phyloP scores from a whole-genome alignment of 2,888 invertebrate genomes.

The Neoscelio sp. region DNA sequence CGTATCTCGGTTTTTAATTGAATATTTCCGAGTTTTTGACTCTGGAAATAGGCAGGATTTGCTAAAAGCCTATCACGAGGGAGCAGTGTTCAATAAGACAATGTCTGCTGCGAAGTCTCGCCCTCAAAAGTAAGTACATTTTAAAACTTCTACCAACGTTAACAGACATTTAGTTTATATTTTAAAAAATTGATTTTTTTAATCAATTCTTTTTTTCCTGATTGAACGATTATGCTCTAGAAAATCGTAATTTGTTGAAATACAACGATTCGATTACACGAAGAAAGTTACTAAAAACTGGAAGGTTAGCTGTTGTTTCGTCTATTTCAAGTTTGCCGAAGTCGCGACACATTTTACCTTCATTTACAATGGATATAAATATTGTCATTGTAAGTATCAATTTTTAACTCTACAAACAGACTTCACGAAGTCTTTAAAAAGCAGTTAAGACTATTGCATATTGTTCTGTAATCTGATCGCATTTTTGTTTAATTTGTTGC shows the following conservation, averaged over 20 bases:
- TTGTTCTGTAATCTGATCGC: too few species aligned
- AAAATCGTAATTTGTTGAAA: conserved; percentile 89
- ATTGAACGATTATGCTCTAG: conserved; percentile 85
- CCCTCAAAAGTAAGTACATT: conserved; percentile 72
- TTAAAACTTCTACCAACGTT: not conserved
- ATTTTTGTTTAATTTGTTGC: too few species aligned
- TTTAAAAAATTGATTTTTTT: too few species aligned
- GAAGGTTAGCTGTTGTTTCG: conserved; percentile 91
- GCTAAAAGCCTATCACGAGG: conserved; percentile 94
- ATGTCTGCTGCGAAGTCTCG: conserved; percentile 57
- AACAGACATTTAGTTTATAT: too few species aligned
- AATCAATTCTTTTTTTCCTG: conserved; percentile 79
- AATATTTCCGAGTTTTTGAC: conserved; percentile 90
- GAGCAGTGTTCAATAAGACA: conserved; percentile 89
- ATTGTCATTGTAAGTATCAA: conserved; percentile 86
- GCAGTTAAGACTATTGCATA: too few species aligned
- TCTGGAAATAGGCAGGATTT: conserved; percentile 86
- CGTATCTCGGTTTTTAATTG: conserved; percentile 92
- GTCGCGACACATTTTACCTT: conserved; percentile 93
- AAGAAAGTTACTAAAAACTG: conserved; percentile 88
- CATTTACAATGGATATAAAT: conserved; percentile 94
- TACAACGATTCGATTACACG: conserved; percentile 86
- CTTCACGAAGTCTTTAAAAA: too few species aligned
- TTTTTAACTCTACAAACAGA: too few species aligned
- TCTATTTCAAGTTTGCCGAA: conserved; percentile 92